Evolutionary conservation across 2,888 invertebrate genomes (phyloP).

Genomic region (Bruchidius siliquastri): DNA sequence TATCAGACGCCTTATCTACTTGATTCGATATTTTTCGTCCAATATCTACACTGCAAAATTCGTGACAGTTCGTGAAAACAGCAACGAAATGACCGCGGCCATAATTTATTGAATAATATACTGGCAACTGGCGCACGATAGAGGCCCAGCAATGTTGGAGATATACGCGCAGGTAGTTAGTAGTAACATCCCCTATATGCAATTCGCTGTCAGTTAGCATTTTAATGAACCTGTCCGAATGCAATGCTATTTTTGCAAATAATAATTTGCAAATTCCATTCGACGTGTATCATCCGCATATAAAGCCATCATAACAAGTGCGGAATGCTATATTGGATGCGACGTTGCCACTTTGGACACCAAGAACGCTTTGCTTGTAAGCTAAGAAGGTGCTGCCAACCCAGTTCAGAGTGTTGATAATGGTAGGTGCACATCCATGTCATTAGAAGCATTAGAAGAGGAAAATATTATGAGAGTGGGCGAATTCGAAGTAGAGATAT

Average conservation of each 20-base stretch:
- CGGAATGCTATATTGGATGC: slow-evolving; percentile 22
- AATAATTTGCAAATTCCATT: slow-evolving; percentile 37
- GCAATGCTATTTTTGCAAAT: slow-evolving; percentile 29
- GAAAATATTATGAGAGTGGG: no score
- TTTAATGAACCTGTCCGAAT: slow-evolving; percentile 29
- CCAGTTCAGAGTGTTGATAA: no score
- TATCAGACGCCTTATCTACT: no score
- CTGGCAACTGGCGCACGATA: neutral
- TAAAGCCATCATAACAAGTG: slow-evolving; percentile 42
- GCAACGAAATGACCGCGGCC: no score
- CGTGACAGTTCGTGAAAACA: neutral
- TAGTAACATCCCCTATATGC: slow-evolving; percentile 19
- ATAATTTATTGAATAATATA: slow-evolving; percentile 5
- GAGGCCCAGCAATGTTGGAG: slow-evolving; percentile 20
- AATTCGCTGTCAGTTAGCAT: slow-evolving; percentile 28
- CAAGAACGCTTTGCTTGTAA: no score
- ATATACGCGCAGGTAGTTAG: slow-evolving; percentile 19
- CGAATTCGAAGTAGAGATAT: no score
- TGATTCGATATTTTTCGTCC: no score
- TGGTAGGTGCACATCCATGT: no score
- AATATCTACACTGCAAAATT: neutral
- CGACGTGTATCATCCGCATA: slow-evolving; percentile 34
- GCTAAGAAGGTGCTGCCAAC: no score
- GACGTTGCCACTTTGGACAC: neutral
- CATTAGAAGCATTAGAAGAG: no score